Base-by-base conservation (phyloP, 2,888 invertebrate species). In the Eupeodes latifasciatus region DNA sequence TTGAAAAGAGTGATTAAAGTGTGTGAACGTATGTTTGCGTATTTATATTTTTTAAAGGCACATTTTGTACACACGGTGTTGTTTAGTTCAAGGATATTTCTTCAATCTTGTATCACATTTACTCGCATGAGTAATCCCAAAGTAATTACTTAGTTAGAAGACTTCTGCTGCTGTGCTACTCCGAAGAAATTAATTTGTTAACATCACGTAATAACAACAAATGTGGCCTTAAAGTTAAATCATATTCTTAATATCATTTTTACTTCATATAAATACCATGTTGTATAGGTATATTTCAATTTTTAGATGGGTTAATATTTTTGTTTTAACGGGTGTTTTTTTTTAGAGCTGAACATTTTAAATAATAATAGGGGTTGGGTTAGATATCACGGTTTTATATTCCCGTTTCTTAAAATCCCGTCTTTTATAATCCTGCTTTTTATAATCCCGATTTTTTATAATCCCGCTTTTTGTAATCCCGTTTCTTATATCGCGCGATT, bases 41-140 rank as follows among this genome's bases (percentile, higher is more conserved):
- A 27, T 27, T 27, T 27, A 1, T 47, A 4, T 6, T 16, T 57
- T 5, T 12, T 14, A 36, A n/a, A 34, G 27, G 44, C 34, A 27
- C 27, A 27, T 27, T 27, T 27, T 27, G 27, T 3, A 27, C 51
- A 59, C 12, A 49, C 62, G 53, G 51, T 74, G 66, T 61, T 67
- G 44, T 84, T 55, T 79, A 44, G 55, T 53, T 62, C 61, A 62
- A 40, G 61, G 61, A 40, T 11, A 11, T 36, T n/a, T 62, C 14
- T 5, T 36, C 16, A 36, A 16, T 10, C 5, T 62, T 40, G 16
- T 40, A 40, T 62, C 2, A 62, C 2, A 40, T 16, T 27, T 40
- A 16, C 9, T 40, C 9, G 40, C 40, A 40, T 61, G n/a, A 61
- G n/a, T 4, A 62, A 62, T 16, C n/a, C 36, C 40, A 62, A 5